Percentiles rank a stretch among this genome's conserved stretches.
phyloP scores from a whole-genome alignment of 2,797 vertebrate species.

The Lagocephalus sceleratus region DNA sequence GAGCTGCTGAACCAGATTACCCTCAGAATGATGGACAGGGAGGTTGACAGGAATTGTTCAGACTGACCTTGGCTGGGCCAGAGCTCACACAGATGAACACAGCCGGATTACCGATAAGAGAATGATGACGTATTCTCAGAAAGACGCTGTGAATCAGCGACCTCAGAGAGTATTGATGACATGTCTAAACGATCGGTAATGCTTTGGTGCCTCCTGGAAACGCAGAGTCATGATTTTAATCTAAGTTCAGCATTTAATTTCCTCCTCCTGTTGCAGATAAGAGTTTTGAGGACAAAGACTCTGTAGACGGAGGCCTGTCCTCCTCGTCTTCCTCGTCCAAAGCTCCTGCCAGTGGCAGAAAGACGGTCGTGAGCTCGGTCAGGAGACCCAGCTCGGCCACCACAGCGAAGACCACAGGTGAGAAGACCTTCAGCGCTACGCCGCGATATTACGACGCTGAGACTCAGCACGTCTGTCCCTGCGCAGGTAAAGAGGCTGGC shows the following conservation, averaged over 20 bases:
- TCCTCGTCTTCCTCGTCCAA: slow-evolving; percentile 94
- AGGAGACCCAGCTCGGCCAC: slow-evolving; percentile 84
- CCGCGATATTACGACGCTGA: neutral
- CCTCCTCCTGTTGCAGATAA: slow-evolving; percentile 82
- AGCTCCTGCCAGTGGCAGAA: slow-evolving; percentile 81
- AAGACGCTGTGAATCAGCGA: neutral
- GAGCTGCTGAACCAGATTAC: slow-evolving; percentile 47
- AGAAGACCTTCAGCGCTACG: slow-evolving; percentile 12
- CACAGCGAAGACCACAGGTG: slow-evolving; percentile 83
- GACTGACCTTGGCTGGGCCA: slow-evolving; percentile 20
- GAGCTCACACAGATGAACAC: slow-evolving; percentile 32
- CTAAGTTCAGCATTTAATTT: neutral
- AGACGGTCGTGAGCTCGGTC: slow-evolving; percentile 78
- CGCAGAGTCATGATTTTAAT: neutral
- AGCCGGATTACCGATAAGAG: slow-evolving; percentile 3
- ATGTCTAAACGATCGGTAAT: slow-evolving; percentile 10
- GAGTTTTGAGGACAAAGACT: slow-evolving; percentile 98
- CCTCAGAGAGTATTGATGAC: neutral
- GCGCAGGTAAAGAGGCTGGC: slow-evolving; percentile 84
- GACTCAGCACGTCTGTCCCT: neutral
- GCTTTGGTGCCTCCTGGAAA: slow-evolving; percentile 25
- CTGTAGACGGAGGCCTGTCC: slow-evolving; percentile 94
- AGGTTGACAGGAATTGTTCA: slow-evolving; percentile 21
- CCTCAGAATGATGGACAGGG: slow-evolving; percentile 30
- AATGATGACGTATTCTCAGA: slow-evolving; percentile 14